Evolutionary conservation across 2,797 vertebrate genomes (phyloP).

Genomic region (Smutsia gigantea): DNA sequence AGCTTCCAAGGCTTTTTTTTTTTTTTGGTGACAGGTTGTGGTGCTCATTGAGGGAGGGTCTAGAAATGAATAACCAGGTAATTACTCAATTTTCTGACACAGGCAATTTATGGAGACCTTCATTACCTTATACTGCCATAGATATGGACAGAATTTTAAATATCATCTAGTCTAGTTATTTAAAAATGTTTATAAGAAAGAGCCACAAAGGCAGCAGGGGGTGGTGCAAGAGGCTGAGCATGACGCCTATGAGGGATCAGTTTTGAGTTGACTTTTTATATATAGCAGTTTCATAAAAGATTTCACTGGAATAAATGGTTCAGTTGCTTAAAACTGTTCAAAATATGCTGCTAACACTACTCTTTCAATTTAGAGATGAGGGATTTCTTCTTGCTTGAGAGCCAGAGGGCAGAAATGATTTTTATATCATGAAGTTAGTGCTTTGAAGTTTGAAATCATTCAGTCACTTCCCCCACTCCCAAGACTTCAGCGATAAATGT

Average conservation of each 20-base stretch:
- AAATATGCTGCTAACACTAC: background rate
- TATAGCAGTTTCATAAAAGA: background rate
- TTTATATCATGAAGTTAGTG: background rate
- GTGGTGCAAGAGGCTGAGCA: background rate
- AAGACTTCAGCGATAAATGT: background rate
- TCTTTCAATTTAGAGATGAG: background rate
- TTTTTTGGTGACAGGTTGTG: background rate
- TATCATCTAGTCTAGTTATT: background rate
- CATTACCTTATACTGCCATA: background rate
- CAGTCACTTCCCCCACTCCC: background rate
- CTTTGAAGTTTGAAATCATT: background rate
- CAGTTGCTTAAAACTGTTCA: background rate
- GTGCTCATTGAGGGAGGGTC: background rate
- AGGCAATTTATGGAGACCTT: background rate
- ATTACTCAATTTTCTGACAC: background rate
- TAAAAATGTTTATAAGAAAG: background rate
- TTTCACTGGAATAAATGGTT: conserved; percentile 2
- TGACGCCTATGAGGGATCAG: background rate
- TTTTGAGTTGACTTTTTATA: background rate
- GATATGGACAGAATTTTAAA: background rate
- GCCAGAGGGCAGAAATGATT: background rate
- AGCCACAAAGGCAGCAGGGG: background rate
- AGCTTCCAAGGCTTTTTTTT: background rate
- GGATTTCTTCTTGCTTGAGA: conserved; percentile 19
- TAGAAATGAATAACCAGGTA: background rate